Percentiles rank a stretch among this genome's conserved stretches.
phyloP scores from a whole-genome alignment of 2,113 vertebrate species.

The Plecturocebus donacophilus region DNA sequence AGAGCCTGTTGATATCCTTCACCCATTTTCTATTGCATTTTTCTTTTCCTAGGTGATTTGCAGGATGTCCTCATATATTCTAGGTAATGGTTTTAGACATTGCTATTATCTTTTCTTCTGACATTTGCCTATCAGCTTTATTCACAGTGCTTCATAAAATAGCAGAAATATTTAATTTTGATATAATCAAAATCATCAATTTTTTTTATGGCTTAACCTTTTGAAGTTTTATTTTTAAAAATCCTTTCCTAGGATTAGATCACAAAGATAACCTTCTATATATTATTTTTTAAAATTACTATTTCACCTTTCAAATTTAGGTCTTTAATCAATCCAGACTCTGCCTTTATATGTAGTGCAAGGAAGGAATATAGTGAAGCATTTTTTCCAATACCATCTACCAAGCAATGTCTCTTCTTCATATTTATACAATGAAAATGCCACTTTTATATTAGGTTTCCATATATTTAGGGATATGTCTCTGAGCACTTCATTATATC shows the following conservation, averaged over 20 bases:
- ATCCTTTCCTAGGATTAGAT: conserved; percentile 9
- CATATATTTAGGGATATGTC: not conserved
- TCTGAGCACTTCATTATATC: not conserved
- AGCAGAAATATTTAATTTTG: conserved; percentile 40
- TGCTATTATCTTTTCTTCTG: conserved; percentile 18
- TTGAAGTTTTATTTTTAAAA: conserved; percentile 48
- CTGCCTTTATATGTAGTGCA: not conserved
- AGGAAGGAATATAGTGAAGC: not conserved
- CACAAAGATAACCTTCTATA: conserved; percentile 50
- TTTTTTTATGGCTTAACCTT: conserved; percentile 32
- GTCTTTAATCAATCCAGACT: not conserved
- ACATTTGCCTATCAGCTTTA: conserved; percentile 46
- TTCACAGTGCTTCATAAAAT: not conserved
- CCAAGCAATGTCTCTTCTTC: not conserved
- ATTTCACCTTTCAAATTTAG: conserved; percentile 37
- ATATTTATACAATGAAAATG: not conserved
- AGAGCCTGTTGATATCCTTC: not conserved
- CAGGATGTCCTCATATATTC: not conserved
- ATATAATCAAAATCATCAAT: not conserved
- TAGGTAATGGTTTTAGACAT: conserved; percentile 11
- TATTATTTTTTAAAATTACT: conserved; percentile 42
- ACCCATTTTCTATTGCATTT: not conserved
- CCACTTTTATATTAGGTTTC: not conserved
- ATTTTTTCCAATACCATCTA: not conserved
- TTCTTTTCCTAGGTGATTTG: not conserved